Evolutionary conservation across 2,113 vertebrate species (phyloP).

Genomic region (Myotis lucifugus): DNA sequence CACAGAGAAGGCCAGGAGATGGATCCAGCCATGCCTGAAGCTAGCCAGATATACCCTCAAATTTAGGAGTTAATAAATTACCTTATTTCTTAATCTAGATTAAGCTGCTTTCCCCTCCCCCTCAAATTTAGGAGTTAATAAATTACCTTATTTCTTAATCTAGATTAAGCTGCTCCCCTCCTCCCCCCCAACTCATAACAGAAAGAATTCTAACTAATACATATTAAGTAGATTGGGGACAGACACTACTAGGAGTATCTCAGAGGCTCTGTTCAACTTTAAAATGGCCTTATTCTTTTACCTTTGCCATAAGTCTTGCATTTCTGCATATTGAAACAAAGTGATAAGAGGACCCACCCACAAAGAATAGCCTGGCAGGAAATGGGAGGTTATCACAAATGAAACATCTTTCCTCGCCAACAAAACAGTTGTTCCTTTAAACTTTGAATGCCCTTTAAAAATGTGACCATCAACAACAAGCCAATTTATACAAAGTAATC

Average conservation of each 20-base stretch:
- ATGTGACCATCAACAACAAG: background rate
- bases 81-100: background rate
- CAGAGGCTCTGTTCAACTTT: background rate
- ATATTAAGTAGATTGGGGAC: background rate
- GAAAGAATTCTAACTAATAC: background rate
- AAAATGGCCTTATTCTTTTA: background rate
- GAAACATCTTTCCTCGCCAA: background rate
- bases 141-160: background rate
- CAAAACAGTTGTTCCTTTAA: conserved; percentile 29
- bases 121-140: background rate
- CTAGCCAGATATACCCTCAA: background rate
- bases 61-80: background rate
- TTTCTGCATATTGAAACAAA: background rate
- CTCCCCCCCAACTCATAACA: background rate
- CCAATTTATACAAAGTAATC: background rate
- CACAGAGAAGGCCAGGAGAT: background rate
- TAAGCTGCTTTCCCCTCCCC: background rate
- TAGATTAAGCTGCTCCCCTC: background rate
- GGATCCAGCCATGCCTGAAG: background rate
- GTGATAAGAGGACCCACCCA: background rate
- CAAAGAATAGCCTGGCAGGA: background rate
- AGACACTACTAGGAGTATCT: background rate
- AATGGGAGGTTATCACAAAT: background rate
- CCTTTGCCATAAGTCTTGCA: background rate
- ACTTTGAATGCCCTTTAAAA: conserved; percentile 45